Percentiles rank a stretch among this genome's conserved stretches.
Conservation (phyloP, 2,888 invertebrate genomes). For the Leuctra nigra region DNA sequence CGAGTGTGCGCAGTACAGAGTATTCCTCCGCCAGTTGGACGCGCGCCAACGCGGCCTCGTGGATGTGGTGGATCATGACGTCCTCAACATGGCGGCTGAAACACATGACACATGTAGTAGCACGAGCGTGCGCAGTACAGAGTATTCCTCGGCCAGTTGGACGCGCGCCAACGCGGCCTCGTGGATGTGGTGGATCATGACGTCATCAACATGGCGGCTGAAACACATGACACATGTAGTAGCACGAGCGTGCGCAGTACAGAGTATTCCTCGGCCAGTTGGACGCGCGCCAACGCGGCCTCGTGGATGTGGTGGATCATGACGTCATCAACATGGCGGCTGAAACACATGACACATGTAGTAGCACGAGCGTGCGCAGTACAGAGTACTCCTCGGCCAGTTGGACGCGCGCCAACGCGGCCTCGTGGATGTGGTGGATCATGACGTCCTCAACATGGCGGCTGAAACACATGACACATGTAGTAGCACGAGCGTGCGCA, state of each 20-base stretch:
- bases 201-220: too few relatives aligned
- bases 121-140: conserved; percentile 55
- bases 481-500: too few relatives aligned
- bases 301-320: conserved; percentile 48
- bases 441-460: too few relatives aligned
- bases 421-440: conserved; percentile 48
- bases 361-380: conserved; percentile 53
- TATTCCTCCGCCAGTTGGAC: conserved; percentile 53
- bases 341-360: too few relatives aligned
- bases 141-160: conserved; percentile 53
- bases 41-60: conserved; percentile 45
- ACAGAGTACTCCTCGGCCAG: conserved; percentile 56
- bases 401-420: conserved; percentile 45
- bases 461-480: too few relatives aligned
- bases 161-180: conserved; percentile 46
- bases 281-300: conserved; percentile 43
- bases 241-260: conserved; percentile 55
- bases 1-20: conserved; percentile 54
- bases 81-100: too few relatives aligned
- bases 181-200: conserved; percentile 45
- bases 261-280: conserved; percentile 54
- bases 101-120: too few relatives aligned
- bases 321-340: too few relatives aligned
- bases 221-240: too few relatives aligned
- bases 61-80: conserved; percentile 44